These are phyloP conservation scores for Cinara cedri DNA, from an alignment of 2,888 invertebrate genomes.

Conservation along the genomic window DNA sequence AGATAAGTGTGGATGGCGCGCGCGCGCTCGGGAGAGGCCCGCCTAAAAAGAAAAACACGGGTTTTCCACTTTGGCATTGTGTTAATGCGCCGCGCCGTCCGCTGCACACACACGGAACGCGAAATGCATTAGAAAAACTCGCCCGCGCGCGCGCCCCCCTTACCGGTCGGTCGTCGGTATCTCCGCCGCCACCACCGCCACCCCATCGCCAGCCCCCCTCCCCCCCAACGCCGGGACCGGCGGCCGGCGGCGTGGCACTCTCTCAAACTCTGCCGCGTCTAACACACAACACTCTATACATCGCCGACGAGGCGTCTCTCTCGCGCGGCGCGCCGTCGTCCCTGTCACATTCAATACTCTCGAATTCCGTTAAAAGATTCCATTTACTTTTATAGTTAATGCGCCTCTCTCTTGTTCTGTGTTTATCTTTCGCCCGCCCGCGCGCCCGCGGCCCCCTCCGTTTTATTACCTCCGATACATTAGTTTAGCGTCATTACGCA, in stretches of 20 bases:
- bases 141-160: not conserved
- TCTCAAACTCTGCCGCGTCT: not conserved
- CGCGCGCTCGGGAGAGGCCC: constrained; percentile 21
- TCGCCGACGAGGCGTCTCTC: not conserved
- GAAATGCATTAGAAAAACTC: constrained; percentile 54
- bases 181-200: too few relatives aligned
- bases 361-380: constrained; percentile 56
- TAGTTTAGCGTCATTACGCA: constrained; percentile 57
- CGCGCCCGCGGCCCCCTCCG: constrained; percentile 16
- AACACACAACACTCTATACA: not conserved
- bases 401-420: constrained; percentile 51
- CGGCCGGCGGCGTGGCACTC: too few relatives aligned
- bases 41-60: constrained; percentile 51
- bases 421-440: constrained; percentile 35
- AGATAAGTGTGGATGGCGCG: constrained; percentile 35
- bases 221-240: not conserved
- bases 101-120: constrained; percentile 45
- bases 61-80: constrained; percentile 51
- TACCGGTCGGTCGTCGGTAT: not conserved
- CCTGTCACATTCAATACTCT: constrained; percentile 57
- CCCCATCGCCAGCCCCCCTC: too few relatives aligned
- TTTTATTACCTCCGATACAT: constrained; percentile 56
- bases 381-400: constrained; percentile 57
- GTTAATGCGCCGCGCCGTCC: constrained; percentile 55
- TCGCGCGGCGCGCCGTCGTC: constrained; percentile 23